phyloP scores from a whole-genome alignment of 2,797 vertebrate species.

The Melanitta fusca region DNA sequence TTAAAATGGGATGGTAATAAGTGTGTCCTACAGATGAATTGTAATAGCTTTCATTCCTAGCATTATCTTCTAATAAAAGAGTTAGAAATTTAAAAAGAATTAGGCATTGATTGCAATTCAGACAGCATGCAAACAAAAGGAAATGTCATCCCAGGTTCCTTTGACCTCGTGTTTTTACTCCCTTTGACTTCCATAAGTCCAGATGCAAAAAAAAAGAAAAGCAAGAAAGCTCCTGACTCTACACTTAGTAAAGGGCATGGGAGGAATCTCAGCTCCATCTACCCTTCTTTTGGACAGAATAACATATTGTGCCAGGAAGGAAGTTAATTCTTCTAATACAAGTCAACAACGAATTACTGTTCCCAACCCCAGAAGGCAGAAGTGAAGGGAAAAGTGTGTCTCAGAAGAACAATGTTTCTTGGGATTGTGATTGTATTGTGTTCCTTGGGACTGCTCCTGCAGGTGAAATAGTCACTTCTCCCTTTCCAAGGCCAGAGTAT shows the following conservation, averaged over 20 bases:
- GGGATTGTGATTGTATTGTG: neutral
- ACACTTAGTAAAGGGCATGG: neutral
- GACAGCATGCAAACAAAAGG: neutral
- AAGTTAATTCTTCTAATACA: conserved; percentile 10
- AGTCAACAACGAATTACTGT: neutral
- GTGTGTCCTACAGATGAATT: neutral
- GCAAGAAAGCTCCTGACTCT: neutral
- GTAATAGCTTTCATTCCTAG: neutral
- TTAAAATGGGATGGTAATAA: neutral
- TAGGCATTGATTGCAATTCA: neutral
- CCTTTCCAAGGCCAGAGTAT: neutral
- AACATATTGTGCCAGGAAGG: neutral
- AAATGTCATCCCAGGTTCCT: neutral
- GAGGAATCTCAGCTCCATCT: neutral
- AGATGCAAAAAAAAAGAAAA: neutral
- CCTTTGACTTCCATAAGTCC: neutral
- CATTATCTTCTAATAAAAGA: neutral
- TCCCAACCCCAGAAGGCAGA: neutral
- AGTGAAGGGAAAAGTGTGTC: neutral
- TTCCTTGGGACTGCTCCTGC: neutral
- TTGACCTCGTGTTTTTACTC: neutral
- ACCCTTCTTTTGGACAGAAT: neutral
- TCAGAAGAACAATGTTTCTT: conserved; percentile 35
- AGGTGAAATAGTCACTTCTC: neutral
- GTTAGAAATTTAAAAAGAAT: neutral